A percentile compares a stretch with the other conserved stretches of the same genome.
phyloP scores from a whole-genome alignment of 2,888 invertebrate genomes.

The Parnassius smintheus region DNA sequence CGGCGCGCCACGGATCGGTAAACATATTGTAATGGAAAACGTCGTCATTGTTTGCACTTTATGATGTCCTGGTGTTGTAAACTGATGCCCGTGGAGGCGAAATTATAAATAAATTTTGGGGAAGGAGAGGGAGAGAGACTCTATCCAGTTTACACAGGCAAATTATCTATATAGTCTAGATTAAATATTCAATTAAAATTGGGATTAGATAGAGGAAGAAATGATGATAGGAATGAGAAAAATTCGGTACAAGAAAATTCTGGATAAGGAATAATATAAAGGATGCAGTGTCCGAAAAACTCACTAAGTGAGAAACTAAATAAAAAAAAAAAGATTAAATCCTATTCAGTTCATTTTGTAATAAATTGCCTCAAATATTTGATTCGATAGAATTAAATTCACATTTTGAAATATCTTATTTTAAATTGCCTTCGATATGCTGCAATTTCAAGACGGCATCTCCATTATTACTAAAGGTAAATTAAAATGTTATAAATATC shows the following conservation, averaged over 20 bases:
- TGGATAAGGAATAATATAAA: too few species aligned
- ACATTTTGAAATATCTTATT: too few species aligned
- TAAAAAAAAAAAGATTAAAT: too few species aligned
- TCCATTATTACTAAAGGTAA: constrained; percentile 21
- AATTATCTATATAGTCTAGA: not conserved
- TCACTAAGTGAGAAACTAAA: too few species aligned
- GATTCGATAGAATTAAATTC: too few species aligned
- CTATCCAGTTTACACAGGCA: not conserved
- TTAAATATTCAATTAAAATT: too few species aligned
- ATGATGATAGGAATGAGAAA: too few species aligned
- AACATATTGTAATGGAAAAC: constrained; percentile 82
- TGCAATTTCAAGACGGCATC: not conserved
- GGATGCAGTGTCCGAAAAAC: too few species aligned
- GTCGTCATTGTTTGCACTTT: constrained; percentile 79
- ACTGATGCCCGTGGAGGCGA: constrained; percentile 49
- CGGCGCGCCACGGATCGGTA: constrained; percentile 78
- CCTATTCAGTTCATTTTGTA: too few species aligned
- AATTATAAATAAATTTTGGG: constrained; percentile 19
- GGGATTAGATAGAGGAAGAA: too few species aligned
- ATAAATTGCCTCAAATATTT: too few species aligned
- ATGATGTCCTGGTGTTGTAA: constrained; percentile 75
- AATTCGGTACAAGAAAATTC: too few species aligned
- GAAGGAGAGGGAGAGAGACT: not conserved
- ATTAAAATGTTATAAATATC: constrained; percentile 23
- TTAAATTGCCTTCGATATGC: constrained; percentile 1